phyloP scores from a whole-genome alignment of 2,888 invertebrate species.

The Euphydryas editha region DNA sequence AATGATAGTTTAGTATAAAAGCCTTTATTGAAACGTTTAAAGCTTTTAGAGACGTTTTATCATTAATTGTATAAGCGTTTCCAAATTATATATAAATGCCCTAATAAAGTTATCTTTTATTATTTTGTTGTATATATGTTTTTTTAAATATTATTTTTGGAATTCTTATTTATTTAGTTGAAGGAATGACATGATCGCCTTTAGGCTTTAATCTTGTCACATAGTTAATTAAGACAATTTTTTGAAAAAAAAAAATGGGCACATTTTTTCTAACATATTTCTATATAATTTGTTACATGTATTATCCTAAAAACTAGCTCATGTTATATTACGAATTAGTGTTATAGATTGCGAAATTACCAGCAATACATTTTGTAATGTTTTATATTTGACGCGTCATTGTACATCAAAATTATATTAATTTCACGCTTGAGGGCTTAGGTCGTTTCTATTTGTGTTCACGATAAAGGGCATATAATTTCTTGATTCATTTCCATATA shows the following conservation, averaged over 20 bases:
- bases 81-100: not conserved
- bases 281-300: not conserved
- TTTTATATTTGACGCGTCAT: not conserved
- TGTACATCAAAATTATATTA: not conserved
- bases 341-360: not conserved
- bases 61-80: conserved; percentile 5
- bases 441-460: not conserved
- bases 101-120: not conserved
- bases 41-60: conserved; percentile 9
- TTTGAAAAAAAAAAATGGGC: not conserved
- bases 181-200: not conserved
- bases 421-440: too few relatives aligned
- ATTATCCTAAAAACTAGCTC: not conserved
- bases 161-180: not conserved
- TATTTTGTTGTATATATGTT: not conserved
- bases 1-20: conserved; percentile 20
- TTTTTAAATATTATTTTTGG: too few relatives aligned
- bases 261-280: not conserved
- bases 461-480: conserved; percentile 19
- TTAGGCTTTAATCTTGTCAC: not conserved
- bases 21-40: conserved; percentile 17
- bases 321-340: not conserved
- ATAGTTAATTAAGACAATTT: conserved; percentile 1
- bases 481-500: conserved; percentile 19
- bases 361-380: too few relatives aligned